phyloP scores from a whole-genome alignment of 2,888 invertebrate species.

The Lasioglossum marginatum region DNA sequence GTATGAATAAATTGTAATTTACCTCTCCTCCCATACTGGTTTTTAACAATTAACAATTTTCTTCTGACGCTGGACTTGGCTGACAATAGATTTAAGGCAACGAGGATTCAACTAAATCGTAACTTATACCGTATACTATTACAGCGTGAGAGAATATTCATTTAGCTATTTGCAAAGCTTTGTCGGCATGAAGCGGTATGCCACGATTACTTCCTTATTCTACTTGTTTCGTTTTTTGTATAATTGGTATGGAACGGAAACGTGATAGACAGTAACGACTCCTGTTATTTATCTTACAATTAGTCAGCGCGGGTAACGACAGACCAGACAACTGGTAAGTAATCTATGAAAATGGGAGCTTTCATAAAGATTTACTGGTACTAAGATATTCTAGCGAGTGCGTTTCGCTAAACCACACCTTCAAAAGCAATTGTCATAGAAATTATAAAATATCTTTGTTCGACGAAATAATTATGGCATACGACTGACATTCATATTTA shows the following conservation, averaged over 20 bases:
- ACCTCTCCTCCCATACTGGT: too few species aligned
- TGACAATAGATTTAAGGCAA: too few species aligned
- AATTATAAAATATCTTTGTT: neutral
- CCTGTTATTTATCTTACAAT: neutral
- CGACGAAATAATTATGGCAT: neutral
- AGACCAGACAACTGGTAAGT: neutral
- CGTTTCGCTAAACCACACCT: neutral
- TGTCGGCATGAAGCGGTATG: neutral
- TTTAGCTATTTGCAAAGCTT: neutral
- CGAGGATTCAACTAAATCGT: too few species aligned
- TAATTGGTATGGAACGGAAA: neutral
- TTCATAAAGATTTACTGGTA: neutral
- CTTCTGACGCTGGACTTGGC: too few species aligned
- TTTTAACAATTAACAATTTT: too few species aligned
- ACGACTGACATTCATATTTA: too few species aligned
- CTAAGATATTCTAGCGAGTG: neutral
- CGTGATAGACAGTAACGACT: slow-evolving; percentile 6
- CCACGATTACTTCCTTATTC: neutral
- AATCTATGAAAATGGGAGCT: slow-evolving; percentile 1
- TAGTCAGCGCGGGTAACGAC: slow-evolving; percentile 2
- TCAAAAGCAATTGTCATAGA: neutral
- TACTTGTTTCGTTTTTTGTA: neutral
- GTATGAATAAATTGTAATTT: too few species aligned
- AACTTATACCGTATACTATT: neutral
- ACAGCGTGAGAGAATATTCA: neutral